A percentile compares a stretch with the other conserved stretches of the same genome.
Conservation (phyloP, 2,888 invertebrate genomes). For the Cyrtodaria siliqua region DNA sequence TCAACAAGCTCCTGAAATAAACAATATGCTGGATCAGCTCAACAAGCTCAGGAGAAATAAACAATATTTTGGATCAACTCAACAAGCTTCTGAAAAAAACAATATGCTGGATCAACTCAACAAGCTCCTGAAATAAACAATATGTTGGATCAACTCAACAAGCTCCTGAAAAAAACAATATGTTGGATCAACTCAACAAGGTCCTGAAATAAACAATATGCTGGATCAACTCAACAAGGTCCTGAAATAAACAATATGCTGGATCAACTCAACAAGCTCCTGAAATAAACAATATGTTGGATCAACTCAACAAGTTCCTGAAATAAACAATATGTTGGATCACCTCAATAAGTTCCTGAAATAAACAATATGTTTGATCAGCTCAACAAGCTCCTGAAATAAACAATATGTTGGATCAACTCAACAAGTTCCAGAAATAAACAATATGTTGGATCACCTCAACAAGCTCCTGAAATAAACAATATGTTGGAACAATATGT, state of each 20-base stretch:
- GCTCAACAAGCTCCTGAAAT: constrained; percentile 94
- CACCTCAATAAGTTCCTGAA: constrained; percentile 95
- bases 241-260: constrained; percentile 87
- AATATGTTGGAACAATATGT: no score
- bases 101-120: constrained; percentile 94
- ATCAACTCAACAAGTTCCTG: constrained; percentile 97
- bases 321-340: constrained; percentile 88
- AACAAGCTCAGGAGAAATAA: constrained; percentile 92
- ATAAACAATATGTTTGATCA: constrained; percentile 89
- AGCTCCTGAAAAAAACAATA: constrained; percentile 89
- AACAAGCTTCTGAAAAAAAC: constrained; percentile 91
- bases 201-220: constrained; percentile 88
- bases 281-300: constrained; percentile 87
- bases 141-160: constrained; percentile 96
- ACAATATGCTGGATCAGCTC: constrained; percentile 93
- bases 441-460: constrained; percentile 93
- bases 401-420: constrained; percentile 90
- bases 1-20: constrained; percentile 94
- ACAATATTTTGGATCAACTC: constrained; percentile 93
- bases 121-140: constrained; percentile 90
- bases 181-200: constrained; percentile 97
- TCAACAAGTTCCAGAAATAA: constrained; percentile 94
- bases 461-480: constrained; percentile 91
- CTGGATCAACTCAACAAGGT: constrained; percentile 98
- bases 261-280: constrained; percentile 98